Conservation (phyloP, 2,797 vertebrate genomes). For the Leucoraja ocellata region DNA sequence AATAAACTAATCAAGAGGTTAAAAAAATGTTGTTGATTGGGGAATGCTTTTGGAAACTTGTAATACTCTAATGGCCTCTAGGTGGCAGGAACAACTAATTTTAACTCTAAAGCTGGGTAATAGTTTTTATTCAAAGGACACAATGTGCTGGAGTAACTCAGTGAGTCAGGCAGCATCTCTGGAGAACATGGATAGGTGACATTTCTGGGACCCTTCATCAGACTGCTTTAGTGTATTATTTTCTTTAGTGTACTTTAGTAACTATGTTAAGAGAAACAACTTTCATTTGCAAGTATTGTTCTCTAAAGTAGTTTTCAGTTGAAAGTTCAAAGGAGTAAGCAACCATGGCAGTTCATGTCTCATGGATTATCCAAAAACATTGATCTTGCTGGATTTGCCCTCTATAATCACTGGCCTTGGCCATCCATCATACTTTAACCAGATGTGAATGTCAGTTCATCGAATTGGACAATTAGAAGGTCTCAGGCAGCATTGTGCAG, state of each 20-base stretch:
- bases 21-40: not conserved
- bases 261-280: not conserved
- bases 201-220: no score
- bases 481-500: no score
- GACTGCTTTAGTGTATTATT: not conserved
- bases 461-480: no score
- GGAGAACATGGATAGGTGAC: no score
- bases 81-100: conserved; percentile 26
- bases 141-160: no score
- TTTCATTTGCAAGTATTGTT: not conserved
- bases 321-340: not conserved
- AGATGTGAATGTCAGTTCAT: no score
- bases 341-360: not conserved
- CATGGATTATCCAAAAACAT: not conserved
- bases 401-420: no score
- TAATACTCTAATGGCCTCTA: not conserved
- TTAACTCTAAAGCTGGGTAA: not conserved
- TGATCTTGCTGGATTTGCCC: no score
- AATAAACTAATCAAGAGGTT: not conserved
- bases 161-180: no score
- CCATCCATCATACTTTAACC: no score
- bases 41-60: not conserved
- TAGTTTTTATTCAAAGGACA: not conserved
- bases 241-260: not conserved
- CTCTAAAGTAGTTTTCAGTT: not conserved